These are phyloP conservation scores for Ichneumoninae sp. DNA, from an alignment of 2,888 invertebrate species.

Conservation along the genomic window DNA sequence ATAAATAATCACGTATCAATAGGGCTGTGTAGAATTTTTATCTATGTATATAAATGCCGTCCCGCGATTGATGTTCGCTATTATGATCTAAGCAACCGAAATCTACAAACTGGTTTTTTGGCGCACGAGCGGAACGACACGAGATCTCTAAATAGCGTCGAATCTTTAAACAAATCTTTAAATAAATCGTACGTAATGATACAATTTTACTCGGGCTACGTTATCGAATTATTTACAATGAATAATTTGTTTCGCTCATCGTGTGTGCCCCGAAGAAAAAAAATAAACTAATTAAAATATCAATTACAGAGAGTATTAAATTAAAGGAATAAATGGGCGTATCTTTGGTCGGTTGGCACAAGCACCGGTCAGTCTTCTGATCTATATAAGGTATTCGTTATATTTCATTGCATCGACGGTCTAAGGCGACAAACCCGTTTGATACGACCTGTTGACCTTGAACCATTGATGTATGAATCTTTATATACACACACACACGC, in stretches of 20 bases:
- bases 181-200: background rate
- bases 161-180: background rate
- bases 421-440: background rate
- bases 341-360: constrained; percentile 84
- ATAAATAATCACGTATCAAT: constrained; percentile 76
- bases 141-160: background rate
- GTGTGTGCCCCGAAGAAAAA: constrained; percentile 3
- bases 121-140: background rate
- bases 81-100: background rate
- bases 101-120: background rate
- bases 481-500: constrained; percentile 40
- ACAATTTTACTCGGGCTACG: constrained; percentile 55
- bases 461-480: background rate
- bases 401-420: constrained; percentile 69
- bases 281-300: constrained; percentile 70
- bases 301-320: constrained; percentile 45
- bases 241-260: constrained; percentile 6
- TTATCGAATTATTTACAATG: constrained; percentile 52
- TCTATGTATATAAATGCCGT: constrained; percentile 52
- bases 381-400: constrained; percentile 76
- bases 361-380: constrained; percentile 84
- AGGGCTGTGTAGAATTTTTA: constrained; percentile 69
- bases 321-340: constrained; percentile 51
- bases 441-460: constrained; percentile 21
- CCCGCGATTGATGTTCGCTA: constrained; percentile 3